A percentile compares a stretch with the other conserved stretches of the same genome.
Evolutionary conservation across 2,113 vertebrate species (phyloP).

Genomic region (Antechinus stuartii): DNA sequence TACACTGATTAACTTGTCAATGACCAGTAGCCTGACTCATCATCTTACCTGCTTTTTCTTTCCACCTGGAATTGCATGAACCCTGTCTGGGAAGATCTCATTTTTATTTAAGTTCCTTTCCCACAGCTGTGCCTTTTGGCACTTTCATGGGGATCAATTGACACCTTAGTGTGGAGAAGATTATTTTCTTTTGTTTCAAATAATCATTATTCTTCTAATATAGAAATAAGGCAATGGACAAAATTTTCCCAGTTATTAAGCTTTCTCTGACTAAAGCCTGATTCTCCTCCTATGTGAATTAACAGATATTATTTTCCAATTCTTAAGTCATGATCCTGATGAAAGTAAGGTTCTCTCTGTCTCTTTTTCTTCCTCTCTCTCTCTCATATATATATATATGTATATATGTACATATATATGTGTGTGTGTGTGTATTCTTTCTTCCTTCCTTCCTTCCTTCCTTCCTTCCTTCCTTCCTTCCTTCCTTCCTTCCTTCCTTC

Average conservation of each 20-base stretch:
- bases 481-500: no score
- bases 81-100: background rate
- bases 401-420: no score
- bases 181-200: background rate
- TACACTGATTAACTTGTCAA: background rate
- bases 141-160: background rate
- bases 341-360: background rate
- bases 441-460: no score
- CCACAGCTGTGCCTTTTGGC: background rate
- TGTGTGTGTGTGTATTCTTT: no score
- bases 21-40: background rate
- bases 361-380: no score
- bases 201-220: background rate
- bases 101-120: background rate
- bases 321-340: background rate
- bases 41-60: background rate
- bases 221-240: background rate
- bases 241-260: background rate
- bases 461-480: no score
- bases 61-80: background rate
- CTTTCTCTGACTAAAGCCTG: background rate
- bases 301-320: background rate
- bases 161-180: background rate
- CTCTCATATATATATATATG: no score
- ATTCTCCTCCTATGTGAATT: background rate